Percentiles rank a stretch among this genome's conserved stretches.
phyloP scores from a whole-genome alignment of 2,888 invertebrate species.

The Adineta ricciae region DNA sequence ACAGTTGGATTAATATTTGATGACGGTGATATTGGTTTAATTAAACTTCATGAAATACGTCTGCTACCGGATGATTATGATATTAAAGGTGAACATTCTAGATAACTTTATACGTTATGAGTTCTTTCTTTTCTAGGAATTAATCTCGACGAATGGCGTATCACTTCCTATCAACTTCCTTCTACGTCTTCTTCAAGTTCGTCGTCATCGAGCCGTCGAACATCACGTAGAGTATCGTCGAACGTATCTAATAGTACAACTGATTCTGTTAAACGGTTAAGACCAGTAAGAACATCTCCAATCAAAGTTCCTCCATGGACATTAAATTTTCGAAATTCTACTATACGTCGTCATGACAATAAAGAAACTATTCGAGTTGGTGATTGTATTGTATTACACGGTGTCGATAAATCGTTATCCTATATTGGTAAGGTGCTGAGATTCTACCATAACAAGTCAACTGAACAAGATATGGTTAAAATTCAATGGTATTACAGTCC shows the following conservation, averaged over 20 bases:
- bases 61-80: not conserved
- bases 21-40: constrained; percentile 8
- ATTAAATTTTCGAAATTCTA: not conserved
- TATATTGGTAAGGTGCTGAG: not conserved
- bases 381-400: not conserved
- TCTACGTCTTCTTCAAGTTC: not conserved
- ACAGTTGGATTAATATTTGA: not conserved
- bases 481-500: constrained; percentile 5
- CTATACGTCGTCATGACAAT: not conserved
- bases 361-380: not conserved
- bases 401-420: not conserved
- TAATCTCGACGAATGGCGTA: not conserved
- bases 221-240: not conserved
- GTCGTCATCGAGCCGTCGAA: not conserved
- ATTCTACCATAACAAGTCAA: not conserved
- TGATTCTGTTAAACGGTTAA: not conserved
- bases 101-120: no score
- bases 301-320: not conserved
- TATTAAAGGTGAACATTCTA: not conserved
- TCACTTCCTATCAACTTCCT: not conserved
- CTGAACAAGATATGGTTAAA: not conserved
- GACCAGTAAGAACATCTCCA: not conserved
- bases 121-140: not conserved
- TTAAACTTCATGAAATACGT: not conserved
- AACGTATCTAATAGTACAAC: not conserved